phyloP scores from a whole-genome alignment of 2,113 vertebrate genomes.

The Phylloscopus trochilus region DNA sequence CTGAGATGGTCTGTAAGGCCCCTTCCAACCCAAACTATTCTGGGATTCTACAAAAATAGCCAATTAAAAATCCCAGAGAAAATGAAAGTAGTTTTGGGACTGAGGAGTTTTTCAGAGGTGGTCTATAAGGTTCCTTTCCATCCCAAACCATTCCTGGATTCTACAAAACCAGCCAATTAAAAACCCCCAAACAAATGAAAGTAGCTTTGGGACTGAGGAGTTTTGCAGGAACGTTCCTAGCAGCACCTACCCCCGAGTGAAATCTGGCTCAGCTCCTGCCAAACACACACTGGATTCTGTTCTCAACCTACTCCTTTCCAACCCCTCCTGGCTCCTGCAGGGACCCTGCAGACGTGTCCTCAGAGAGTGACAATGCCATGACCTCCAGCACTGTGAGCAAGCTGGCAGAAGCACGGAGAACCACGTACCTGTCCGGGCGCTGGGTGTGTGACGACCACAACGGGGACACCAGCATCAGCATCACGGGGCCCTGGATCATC shows the following conservation, averaged over 20 bases:
- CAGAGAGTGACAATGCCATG: slow-evolving; percentile 86
- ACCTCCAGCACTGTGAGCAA: slow-evolving; percentile 97
- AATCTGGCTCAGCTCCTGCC: background rate
- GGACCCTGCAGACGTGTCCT: slow-evolving; percentile 85
- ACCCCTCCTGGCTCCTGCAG: slow-evolving; percentile 55
- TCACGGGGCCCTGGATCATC: slow-evolving; percentile 87
- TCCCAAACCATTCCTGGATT: background rate
- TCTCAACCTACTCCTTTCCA: background rate
- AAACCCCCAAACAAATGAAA: background rate
- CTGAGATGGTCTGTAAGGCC: background rate
- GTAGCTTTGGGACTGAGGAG: background rate
- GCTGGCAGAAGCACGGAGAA: slow-evolving; percentile 91
- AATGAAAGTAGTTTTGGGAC: background rate
- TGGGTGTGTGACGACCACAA: slow-evolving; percentile 99
- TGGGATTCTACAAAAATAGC: background rate
- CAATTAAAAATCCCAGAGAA: background rate
- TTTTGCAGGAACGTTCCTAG: background rate
- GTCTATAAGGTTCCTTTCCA: background rate
- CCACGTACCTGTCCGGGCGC: slow-evolving; percentile 93
- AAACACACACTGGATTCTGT: rapidly evolving
- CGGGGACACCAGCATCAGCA: slow-evolving; percentile 95
- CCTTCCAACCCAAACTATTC: background rate
- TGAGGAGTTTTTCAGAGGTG: background rate
- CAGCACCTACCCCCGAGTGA: background rate
- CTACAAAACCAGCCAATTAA: background rate